These are phyloP conservation scores for Ornithoptera priamus DNA, from an alignment of 2,888 invertebrate genomes.

Conservation along the genomic window DNA sequence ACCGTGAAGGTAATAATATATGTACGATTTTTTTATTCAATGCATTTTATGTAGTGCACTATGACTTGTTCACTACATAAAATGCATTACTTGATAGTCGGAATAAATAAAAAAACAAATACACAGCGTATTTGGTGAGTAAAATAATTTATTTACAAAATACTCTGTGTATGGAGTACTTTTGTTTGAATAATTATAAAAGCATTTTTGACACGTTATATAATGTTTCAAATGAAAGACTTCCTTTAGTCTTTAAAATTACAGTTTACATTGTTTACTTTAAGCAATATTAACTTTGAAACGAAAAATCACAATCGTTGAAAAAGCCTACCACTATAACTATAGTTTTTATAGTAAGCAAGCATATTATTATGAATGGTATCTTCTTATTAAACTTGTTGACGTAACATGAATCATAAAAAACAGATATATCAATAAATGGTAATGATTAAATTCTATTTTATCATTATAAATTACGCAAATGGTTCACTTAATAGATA, in stretches of 20 bases:
- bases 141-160: neutral
- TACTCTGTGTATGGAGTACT: no score
- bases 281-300: no score
- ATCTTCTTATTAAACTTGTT: neutral
- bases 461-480: conserved; percentile 8
- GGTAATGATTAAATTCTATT: conserved; percentile 3
- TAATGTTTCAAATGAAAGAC: neutral
- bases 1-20: neutral
- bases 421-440: neutral
- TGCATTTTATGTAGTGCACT: neutral
- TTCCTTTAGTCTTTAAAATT: neutral
- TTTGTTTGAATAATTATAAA: neutral
- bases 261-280: neutral
- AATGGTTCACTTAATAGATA: conserved; percentile 8
- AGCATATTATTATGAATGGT: no score
- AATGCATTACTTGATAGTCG: no score
- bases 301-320: no score
- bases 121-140: neutral
- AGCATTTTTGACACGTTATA: neutral
- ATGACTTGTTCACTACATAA: no score
- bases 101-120: no score
- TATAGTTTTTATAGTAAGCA: no score
- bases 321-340: no score
- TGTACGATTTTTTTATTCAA: neutral
- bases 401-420: neutral